Conservation (phyloP, 1,140 invertebrate species). For the Zeugodacus cucurbitae region DNA sequence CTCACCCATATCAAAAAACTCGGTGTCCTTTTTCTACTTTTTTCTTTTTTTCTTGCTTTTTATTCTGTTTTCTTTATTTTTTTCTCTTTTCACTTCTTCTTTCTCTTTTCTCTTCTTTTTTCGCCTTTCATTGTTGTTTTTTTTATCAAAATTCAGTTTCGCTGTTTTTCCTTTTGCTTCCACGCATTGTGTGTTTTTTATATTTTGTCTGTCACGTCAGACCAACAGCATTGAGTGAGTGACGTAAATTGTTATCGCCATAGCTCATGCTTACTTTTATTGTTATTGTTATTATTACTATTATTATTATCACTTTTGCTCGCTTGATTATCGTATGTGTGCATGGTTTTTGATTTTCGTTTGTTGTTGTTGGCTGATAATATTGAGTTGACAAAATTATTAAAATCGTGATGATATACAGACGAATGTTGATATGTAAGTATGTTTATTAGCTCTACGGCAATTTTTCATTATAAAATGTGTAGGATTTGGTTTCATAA, state of each 20-base stretch:
- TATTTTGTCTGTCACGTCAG: neutral
- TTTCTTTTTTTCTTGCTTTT: neutral
- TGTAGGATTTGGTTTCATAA: neutral
- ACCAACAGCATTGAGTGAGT: neutral
- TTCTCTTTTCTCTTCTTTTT: neutral
- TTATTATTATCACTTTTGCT: conserved; percentile 1
- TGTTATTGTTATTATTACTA: conserved; percentile 15
- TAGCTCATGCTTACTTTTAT: neutral
- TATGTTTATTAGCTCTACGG: neutral
- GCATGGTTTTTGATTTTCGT: neutral
- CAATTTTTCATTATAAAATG: neutral
- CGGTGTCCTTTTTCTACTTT: no score
- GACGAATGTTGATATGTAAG: neutral
- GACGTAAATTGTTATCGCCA: conserved; percentile 2
- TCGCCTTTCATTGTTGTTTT: neutral
- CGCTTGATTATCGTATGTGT: neutral
- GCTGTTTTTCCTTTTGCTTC: neutral
- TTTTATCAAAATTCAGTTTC: neutral
- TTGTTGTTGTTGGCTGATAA: neutral
- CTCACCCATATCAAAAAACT: no score
- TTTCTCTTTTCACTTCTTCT: neutral
- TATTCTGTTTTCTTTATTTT: neutral
- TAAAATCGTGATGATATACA: neutral
- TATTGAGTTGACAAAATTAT: no score
- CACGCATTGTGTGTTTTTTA: neutral